Conservation (phyloP, 2,797 vertebrate species). For the Enteromius mattozi region DNA sequence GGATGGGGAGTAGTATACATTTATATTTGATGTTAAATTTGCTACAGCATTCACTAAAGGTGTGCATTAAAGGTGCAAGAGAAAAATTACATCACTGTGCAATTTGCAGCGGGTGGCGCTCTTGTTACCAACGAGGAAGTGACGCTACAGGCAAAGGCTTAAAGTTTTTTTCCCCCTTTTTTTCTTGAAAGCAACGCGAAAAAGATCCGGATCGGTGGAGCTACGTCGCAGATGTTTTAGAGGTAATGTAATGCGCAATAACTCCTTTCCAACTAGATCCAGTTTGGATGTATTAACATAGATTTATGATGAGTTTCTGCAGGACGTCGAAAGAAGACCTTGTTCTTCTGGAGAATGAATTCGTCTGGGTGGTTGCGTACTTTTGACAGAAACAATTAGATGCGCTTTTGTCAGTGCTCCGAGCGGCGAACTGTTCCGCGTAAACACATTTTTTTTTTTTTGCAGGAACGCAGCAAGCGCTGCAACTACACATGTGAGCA, state of each 20-base stretch:
- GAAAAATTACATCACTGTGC: constrained; percentile 31
- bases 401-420: background rate
- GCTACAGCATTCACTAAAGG: background rate
- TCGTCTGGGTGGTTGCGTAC: constrained; percentile 47
- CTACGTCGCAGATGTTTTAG: constrained; percentile 4
- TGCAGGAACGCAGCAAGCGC: constrained; percentile 8
- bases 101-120: constrained; percentile 50
- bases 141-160: constrained; percentile 78
- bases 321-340: constrained; percentile 44
- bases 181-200: constrained; percentile 45
- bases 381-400: constrained; percentile 38
- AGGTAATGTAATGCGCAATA: constrained; percentile 50
- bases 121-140: constrained; percentile 80
- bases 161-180: constrained; percentile 73
- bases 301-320: constrained; percentile 15
- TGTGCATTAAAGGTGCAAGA: constrained; percentile 3
- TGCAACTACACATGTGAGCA: constrained; percentile 4
- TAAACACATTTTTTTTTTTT: background rate
- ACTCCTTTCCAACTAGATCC: background rate
- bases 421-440: background rate
- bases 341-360: background rate
- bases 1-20: background rate
- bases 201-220: constrained; percentile 16
- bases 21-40: background rate
- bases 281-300: background rate